phyloP scores from a whole-genome alignment of 2,888 invertebrate genomes.

The Norana najaformis region DNA sequence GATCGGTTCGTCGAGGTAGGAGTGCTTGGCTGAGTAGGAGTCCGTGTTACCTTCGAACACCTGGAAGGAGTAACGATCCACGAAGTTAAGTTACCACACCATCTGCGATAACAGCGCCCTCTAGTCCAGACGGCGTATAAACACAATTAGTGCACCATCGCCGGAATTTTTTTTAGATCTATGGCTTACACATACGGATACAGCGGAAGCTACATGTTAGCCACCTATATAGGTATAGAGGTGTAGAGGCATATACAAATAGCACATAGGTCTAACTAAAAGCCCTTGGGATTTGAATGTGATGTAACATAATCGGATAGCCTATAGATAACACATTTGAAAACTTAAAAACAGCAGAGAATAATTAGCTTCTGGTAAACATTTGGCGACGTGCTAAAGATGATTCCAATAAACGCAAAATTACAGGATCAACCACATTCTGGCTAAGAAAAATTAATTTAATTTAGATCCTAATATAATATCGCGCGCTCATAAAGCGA shows the following conservation, averaged over 20 bases:
- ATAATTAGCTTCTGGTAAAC: background rate
- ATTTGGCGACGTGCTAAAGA: background rate
- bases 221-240: background rate
- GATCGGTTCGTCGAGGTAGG: conserved; percentile 64
- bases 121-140: background rate
- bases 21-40: conserved; percentile 63
- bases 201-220: background rate
- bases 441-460: too few species aligned
- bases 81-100: conserved; percentile 1
- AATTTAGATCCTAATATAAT: too few species aligned
- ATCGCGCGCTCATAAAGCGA: too few species aligned
- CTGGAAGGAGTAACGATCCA: conserved; percentile 57
- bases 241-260: background rate
- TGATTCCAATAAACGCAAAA: too few species aligned
- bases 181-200: background rate
- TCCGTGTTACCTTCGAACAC: conserved; percentile 65
- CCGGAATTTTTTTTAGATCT: background rate
- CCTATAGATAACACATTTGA: background rate
- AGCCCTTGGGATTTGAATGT: background rate
- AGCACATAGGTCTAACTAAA: background rate
- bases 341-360: background rate
- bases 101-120: background rate
- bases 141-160: background rate
- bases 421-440: too few species aligned
- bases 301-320: background rate